These are phyloP conservation scores for Pristionchus mayeri DNA, from an alignment of 2,888 invertebrate genomes.

Conservation along the genomic window DNA sequence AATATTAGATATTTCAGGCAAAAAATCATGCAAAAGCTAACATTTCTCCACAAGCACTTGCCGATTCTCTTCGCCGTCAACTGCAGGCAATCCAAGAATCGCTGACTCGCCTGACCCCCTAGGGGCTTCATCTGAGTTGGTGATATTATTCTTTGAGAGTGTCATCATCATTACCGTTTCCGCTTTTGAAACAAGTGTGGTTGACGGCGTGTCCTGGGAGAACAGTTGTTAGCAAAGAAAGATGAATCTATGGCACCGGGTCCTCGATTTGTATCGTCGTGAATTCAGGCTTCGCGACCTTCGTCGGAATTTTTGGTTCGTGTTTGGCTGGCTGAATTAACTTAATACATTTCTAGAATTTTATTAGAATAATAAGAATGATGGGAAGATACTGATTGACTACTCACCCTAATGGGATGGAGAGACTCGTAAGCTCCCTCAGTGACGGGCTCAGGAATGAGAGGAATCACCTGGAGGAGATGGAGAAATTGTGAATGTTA, in stretches of 20 bases:
- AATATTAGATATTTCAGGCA: neutral
- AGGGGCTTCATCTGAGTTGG: slow-evolving; percentile 1
- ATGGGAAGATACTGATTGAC: too few relatives aligned
- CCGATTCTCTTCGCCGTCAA: neutral
- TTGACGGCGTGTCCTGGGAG: neutral
- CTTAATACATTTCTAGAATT: neutral
- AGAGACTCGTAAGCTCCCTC: neutral
- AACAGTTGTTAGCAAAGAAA: neutral
- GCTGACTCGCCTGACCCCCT: neutral
- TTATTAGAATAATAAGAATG: neutral
- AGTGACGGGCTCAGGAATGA: neutral
- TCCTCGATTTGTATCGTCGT: neutral
- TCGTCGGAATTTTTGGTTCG: neutral
- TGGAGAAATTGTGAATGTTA: neutral
- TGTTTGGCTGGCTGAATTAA: neutral
- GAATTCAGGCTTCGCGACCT: neutral
- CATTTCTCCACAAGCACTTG: neutral
- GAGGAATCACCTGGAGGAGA: neutral
- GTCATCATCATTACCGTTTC: neutral
- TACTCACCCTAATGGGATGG: neutral
- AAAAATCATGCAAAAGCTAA: too few relatives aligned
- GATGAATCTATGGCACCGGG: neutral
- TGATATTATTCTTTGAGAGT: too few relatives aligned
- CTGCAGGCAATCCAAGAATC: neutral
- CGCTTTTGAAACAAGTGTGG: neutral